Evolutionary conservation across 2,888 invertebrate genomes (phyloP), one percentile per base, ranked within the genome.

Genomic region (Eupithecia subfuscata): DNA sequence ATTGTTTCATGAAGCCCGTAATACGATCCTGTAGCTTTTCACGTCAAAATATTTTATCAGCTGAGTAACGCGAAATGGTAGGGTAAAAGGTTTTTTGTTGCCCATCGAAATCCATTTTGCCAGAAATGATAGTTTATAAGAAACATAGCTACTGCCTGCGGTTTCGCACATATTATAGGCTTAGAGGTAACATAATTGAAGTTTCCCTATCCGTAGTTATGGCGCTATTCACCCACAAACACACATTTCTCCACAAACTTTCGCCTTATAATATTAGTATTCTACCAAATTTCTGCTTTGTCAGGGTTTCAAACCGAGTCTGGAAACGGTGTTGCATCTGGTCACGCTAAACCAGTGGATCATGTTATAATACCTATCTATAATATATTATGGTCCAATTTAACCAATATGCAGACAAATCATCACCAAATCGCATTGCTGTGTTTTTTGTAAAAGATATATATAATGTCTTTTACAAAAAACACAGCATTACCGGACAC

Each of bases 11-110:
- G 34, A 22, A 34, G n/a, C 37, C 18, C 67, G 67, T 67, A 67
- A 40, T 67, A 67, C n/a, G 18, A 34, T 40, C 77, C 56, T 30
- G 37, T 71, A 80, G 79, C 81, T 77, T 52, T 70, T 76, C 34
- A n/a, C 74, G 52, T 75, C 45, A 74, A 60, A 80, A 81, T 80
- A 78, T 75, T 71, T 37, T 37, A 73, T 73, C 69, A 69, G 69
- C 69, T 52, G 22, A 76, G 79, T 75, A 78, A 76, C 75, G 72
- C 71, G 60, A 52, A 52, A 76, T 60, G 25, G 63, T 40, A 12
- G 30, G 37, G 65, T 69, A 69, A 78, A 78, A 77, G 63, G 43
- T 64, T 82, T 78, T 81, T 80, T 77, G 73, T 79, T 80, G 73
- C 48, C 60, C 43, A 77, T 81, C 76, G 69, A 30, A 75, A 80